A percentile compares a stretch with the other conserved stretches of the same genome.
phyloP scores from a whole-genome alignment of 2,113 vertebrate species.

The Psittacus erithacus region DNA sequence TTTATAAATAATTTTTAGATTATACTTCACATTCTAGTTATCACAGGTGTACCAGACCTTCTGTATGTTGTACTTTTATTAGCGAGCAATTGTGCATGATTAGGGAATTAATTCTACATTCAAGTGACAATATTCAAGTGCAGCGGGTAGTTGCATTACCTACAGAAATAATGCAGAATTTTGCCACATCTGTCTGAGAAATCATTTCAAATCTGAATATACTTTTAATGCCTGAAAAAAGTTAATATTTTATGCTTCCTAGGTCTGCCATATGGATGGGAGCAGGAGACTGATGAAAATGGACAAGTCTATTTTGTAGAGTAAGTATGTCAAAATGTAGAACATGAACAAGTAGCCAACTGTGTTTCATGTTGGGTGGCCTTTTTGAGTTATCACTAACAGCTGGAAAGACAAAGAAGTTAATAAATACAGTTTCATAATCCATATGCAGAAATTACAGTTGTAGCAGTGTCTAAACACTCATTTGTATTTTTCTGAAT shows the following conservation, averaged over 20 bases:
- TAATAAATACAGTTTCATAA: background rate
- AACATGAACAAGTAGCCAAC: background rate
- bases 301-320: constrained; percentile 94
- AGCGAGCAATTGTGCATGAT: background rate
- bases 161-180: background rate
- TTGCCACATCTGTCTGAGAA: background rate
- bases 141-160: background rate
- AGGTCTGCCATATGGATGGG: constrained; percentile 97
- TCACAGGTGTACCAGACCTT: background rate
- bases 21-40: background rate
- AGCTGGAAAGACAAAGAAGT: background rate
- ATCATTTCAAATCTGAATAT: background rate
- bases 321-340: constrained; percentile 79
- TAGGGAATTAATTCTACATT: background rate
- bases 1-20: background rate
- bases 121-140: background rate
- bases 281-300: constrained; percentile 93
- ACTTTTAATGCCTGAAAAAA: background rate
- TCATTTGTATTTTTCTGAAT: background rate
- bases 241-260: constrained; percentile 26
- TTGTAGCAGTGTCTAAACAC: background rate
- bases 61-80: background rate
- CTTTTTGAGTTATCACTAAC: background rate
- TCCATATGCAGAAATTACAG: background rate
- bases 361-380: background rate